A percentile compares a stretch with the other conserved stretches of the same genome.
Evolutionary conservation across 2,113 vertebrate genomes (phyloP).

Genomic region (Solea solea): DNA sequence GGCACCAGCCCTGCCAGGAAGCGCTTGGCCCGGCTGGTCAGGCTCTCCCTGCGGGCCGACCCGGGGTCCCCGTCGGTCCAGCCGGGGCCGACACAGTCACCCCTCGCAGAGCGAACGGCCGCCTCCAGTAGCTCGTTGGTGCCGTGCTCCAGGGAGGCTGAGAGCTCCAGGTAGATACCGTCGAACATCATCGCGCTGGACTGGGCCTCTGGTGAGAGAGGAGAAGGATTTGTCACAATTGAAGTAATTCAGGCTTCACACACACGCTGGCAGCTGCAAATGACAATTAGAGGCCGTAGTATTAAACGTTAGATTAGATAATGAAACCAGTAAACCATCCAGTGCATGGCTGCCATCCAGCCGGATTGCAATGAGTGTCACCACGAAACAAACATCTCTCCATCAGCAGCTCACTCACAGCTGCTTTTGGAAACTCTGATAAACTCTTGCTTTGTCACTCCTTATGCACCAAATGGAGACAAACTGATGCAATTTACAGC

Average conservation of each 20-base stretch:
- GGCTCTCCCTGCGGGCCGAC: conserved; percentile 83
- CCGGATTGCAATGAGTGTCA: conserved; percentile 16
- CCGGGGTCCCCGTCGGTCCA: conserved; percentile 77
- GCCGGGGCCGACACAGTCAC: conserved; percentile 79
- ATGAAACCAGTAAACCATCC: conserved; percentile 20
- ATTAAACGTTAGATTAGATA: conserved; percentile 25
- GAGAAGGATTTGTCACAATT: conserved; percentile 4
- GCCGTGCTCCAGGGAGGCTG: conserved; percentile 89
- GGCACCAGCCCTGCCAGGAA: conserved; percentile 89
- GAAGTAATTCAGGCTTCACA: conserved; percentile 8
- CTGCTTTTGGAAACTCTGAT: neutral
- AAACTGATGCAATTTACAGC: conserved; percentile 7
- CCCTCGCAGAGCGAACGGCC: conserved; percentile 85
- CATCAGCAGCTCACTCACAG: neutral
- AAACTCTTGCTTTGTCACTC: conserved; percentile 22
- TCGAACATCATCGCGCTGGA: conserved; percentile 87
- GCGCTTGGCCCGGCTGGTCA: conserved; percentile 89
- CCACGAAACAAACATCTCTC: conserved; percentile 6
- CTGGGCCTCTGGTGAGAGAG: conserved; percentile 78
- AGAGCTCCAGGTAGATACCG: conserved; percentile 90
- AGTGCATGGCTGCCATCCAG: conserved; percentile 5
- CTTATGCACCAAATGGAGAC: conserved; percentile 22
- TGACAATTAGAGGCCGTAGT: conserved; percentile 25
- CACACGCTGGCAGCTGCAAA: conserved; percentile 22
- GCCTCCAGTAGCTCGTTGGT: conserved; percentile 89